Evolutionary conservation across 2,113 vertebrate species (phyloP), one percentile per base, ranked within the genome.

Genomic region (Crotalus helleri): DNA sequence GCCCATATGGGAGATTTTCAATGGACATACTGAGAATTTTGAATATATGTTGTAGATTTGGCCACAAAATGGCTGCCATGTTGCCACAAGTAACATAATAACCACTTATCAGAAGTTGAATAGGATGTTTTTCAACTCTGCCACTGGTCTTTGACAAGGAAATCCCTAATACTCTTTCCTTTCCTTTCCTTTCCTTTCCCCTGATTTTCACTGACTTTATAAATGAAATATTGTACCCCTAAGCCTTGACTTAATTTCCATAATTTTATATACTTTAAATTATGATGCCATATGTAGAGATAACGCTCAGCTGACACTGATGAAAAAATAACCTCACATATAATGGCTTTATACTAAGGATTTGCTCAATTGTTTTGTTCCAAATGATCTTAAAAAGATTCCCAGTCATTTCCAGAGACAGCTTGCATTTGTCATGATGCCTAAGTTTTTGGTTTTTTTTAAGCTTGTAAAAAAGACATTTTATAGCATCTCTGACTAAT

Each of bases 401-500:
- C 86, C 90, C 51, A 49, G 17, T 61, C 19, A 74, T 69, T 87
- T 87, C 21, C 53, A 49, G 44, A 51, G 69, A 74, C 69, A 74
- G 89, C 51, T 49, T 94, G 61, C 87, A 46, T 7, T 94, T 88
- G 94, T 11, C 91, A 6, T 19, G 90, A 53, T 61, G 51, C 19
- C 2, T 11, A 51, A 8, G 19, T 6, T 94, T 81, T 87, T 54
- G 8, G 15, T 17, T 93, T 0, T 11, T 92, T 90, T 69, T 94
- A 94, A 93, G 94, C 96, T 95, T 91, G 44, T 91, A 97, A 97
- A 96, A 94, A 97, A 92, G 95, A 90, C 85, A 89, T 93, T 95
- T 96, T 96, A 95, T 94, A 95, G 95, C 94, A 91, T 90, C 93
- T 93, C 93, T 97, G 97, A 95, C 95, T 98, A 98, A 98, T 97